Base-by-base conservation (phyloP, 2,888 invertebrate species). In the Pseudolycoriella hygida region DNA sequence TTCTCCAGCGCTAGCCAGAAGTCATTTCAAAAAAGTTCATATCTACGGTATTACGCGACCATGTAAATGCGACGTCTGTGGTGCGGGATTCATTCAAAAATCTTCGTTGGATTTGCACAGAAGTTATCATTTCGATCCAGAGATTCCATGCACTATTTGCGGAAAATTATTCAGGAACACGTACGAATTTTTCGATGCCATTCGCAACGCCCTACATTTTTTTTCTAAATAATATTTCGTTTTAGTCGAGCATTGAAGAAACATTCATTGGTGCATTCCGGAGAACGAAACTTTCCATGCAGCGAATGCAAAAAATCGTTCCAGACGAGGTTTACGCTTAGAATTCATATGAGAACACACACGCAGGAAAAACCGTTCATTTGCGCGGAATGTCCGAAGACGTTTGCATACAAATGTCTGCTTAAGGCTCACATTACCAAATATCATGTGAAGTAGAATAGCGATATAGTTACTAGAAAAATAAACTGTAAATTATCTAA, bases 361-460 rank as follows among this genome's bases (percentile, higher is more conserved):
- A 47, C 47, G 2, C n/a, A 45, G 17, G 47, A 47, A 19, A 45
- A 45, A 44, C 45, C 47, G n/a, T 47, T 37, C 39, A 14, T 20
- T 10, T 47, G 47, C 40, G 25, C 20, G 5, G 17, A 20, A 2
- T 47, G 47, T 43, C 31, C 19, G 4, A 40, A 41, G 3, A 20
- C 42, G 1, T 47, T 45, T 34, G 45, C 40, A 5, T 47, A 47
- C 17, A 47, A 45, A 30, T 20, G 32, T 19, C 18, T 47, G 17
- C 34, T 47, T 2, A 47, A 47, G 38, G 18, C n/a, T 11, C 47
- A 47, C 18, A 37, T 40, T 3, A 25, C 42, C 19, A 47, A 45
- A 37, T 40, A 31, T 4, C 47, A 47, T 45, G n/a, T 39, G 25
- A 25, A 25, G 25, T 4, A 25, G 25, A 8, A 25, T 25, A 25